Evolutionary conservation across 1,140 invertebrate genomes (phyloP).

Genomic region (Octopus sinensis): DNA sequence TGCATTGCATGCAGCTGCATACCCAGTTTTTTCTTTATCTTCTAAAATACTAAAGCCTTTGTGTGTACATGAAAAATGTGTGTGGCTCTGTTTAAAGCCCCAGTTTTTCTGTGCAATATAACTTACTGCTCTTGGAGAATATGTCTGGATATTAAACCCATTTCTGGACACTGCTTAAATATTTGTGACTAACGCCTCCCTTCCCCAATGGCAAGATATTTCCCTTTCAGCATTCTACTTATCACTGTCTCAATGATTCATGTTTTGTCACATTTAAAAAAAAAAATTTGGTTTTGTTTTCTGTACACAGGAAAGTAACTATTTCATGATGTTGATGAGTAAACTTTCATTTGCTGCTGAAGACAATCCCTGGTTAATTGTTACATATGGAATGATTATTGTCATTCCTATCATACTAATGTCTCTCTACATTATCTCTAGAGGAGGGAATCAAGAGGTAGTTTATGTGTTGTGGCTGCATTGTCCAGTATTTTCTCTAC

Average conservation of each 20-base stretch:
- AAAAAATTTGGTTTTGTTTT: no score
- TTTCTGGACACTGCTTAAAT: background rate
- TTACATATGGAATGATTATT: conserved; percentile 74
- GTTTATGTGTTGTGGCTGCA: background rate
- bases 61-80: background rate
- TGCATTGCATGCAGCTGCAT: background rate
- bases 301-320: no score
- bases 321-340: no score
- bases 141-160: background rate
- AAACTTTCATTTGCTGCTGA: conserved; percentile 60
- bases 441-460: conserved; percentile 44
- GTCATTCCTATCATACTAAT: conserved; percentile 75
- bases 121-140: background rate
- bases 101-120: background rate
- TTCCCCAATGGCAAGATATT: no score
- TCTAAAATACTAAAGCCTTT: background rate
- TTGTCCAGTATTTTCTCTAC: background rate
- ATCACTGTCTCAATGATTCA: no score
- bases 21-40: background rate
- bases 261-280: no score
- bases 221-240: no score
- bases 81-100: background rate
- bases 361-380: conserved; percentile 85
- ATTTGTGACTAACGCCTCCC: no score
- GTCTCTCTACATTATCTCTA: conserved; percentile 61